Evolutionary conservation across 2,888 invertebrate genomes (phyloP).

Genomic region (Cheilosia pagana): DNA sequence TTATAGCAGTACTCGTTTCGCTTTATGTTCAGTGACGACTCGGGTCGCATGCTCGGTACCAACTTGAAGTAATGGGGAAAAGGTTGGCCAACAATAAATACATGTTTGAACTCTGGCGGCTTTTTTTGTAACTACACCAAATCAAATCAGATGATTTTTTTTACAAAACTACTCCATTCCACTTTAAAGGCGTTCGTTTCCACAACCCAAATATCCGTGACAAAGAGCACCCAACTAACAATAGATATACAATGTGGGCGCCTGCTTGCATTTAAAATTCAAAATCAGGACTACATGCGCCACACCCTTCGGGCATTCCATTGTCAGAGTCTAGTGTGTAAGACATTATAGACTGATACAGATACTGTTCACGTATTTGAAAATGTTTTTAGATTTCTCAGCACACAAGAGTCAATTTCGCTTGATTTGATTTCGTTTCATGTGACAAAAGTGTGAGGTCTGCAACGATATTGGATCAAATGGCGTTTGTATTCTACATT

Average conservation of each 20-base stretch:
- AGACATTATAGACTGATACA: slow-evolving; percentile 51
- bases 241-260: slow-evolving; percentile 50
- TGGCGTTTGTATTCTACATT: slow-evolving; percentile 20
- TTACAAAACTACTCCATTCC: background rate
- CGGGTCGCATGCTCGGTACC: no score
- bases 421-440: slow-evolving; percentile 67
- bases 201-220: slow-evolving; percentile 39
- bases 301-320: slow-evolving; percentile 50
- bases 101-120: no score
- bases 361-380: slow-evolving; percentile 45
- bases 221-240: slow-evolving; percentile 54
- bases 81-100: no score
- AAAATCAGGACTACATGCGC: slow-evolving; percentile 43
- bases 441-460: slow-evolving; percentile 45
- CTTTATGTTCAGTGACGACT: no score
- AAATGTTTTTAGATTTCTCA: slow-evolving; percentile 57
- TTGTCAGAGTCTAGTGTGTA: slow-evolving; percentile 59
- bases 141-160: no score
- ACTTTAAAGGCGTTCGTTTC: slow-evolving; percentile 28
- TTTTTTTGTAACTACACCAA: no score
- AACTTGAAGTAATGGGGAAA: no score
- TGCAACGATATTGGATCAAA: background rate
- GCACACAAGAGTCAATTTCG: slow-evolving; percentile 60
- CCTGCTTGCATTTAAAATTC: slow-evolving; percentile 61
- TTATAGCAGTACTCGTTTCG: no score